Percentiles rank a stretch among this genome's conserved stretches.
phyloP scores from a whole-genome alignment of 2,888 invertebrate species.

The Ceratothoa steindachneri region DNA sequence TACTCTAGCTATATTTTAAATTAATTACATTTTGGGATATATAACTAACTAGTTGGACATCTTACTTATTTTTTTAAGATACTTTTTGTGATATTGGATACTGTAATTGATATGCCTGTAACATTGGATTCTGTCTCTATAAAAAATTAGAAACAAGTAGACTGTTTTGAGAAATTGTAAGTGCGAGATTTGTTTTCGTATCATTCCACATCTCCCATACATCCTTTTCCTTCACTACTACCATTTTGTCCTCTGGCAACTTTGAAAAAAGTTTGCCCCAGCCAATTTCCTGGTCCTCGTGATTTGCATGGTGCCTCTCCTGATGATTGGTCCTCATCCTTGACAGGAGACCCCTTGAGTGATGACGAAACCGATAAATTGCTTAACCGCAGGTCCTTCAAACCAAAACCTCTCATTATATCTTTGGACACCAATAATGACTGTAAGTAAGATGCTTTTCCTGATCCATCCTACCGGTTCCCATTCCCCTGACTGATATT shows the following conservation, averaged over 20 bases:
- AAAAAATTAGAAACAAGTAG: too few relatives aligned
- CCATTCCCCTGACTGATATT: too few relatives aligned
- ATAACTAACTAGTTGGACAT: too few relatives aligned
- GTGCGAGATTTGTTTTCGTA: too few relatives aligned
- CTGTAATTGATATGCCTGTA: too few relatives aligned
- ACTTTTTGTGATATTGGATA: too few relatives aligned
- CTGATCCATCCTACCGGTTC: not conserved
- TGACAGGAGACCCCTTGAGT: conserved; percentile 34
- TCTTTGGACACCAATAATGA: conserved; percentile 61
- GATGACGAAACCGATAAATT: conserved; percentile 43
- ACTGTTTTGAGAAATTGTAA: too few relatives aligned
- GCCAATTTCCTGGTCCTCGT: conserved; percentile 2
- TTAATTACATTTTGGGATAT: too few relatives aligned
- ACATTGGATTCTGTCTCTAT: too few relatives aligned
- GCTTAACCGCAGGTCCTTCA: conserved; percentile 52
- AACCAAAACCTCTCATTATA: conserved; percentile 66
- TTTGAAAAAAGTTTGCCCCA: not conserved
- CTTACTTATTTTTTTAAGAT: too few relatives aligned
- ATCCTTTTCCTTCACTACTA: not conserved
- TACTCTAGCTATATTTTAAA: too few relatives aligned
- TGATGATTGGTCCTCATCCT: not conserved
- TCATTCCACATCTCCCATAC: too few relatives aligned
- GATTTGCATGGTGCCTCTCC: conserved; percentile 22
- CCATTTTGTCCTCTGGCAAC: not conserved
- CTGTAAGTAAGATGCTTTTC: conserved; percentile 26